Conservation (phyloP, 2,797 vertebrate species). For the Coilia nasus region DNA sequence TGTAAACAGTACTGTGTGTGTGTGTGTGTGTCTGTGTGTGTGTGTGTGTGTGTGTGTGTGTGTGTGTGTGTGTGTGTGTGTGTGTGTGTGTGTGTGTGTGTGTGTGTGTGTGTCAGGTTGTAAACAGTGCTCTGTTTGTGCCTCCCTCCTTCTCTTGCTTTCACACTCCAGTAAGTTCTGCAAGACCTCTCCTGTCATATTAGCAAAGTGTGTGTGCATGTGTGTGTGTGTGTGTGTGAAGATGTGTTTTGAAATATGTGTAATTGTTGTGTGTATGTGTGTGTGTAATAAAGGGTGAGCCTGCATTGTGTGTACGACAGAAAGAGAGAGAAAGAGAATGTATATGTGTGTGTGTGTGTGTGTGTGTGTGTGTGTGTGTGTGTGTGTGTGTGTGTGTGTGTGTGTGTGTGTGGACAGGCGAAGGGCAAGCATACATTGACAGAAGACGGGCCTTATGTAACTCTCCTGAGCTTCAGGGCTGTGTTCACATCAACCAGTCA, state of each 20-base stretch:
- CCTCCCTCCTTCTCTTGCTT: slow-evolving; percentile 55
- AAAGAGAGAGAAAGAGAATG: background rate
- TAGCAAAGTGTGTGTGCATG: slow-evolving; percentile 46
- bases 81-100: no score
- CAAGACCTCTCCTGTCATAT: slow-evolving; percentile 61
- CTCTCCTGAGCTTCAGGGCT: background rate
- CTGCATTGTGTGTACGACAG: no score
- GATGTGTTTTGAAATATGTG: no score
- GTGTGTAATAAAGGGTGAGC: no score
- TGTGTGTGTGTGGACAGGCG: slow-evolving; percentile 8
- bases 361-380: slow-evolving; percentile 16
- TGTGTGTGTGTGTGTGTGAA: slow-evolving; percentile 13
- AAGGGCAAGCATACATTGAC: background rate
- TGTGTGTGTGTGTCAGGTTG: no score
- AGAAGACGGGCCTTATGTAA: background rate
- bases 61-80: no score
- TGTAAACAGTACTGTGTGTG: no score
- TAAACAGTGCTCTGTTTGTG: no score
- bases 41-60: no score
- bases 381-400: slow-evolving; percentile 1
- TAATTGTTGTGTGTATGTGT: no score
- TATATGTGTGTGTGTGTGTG: slow-evolving; percentile 17
- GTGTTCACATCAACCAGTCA: no score
- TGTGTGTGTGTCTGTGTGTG: no score
- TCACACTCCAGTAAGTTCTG: slow-evolving; percentile 73